These are phyloP conservation scores for Peromyscus californicus DNA, from an alignment of 2,113 vertebrate species.

Conservation along the genomic window DNA sequence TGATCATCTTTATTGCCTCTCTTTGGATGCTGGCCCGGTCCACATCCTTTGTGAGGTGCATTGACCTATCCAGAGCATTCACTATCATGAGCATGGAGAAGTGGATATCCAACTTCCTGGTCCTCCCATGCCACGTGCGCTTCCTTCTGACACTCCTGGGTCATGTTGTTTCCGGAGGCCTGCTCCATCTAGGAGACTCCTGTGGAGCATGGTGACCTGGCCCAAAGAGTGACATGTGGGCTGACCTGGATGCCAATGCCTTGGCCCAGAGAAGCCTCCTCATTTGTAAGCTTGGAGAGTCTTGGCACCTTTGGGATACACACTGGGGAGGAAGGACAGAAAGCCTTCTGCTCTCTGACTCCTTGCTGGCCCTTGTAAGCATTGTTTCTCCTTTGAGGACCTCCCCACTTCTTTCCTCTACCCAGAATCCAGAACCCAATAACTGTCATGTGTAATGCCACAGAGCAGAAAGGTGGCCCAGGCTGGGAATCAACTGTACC, in stretches of 20 bases:
- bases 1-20: constrained; percentile 79
- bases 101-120: constrained; percentile 46
- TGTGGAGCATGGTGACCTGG: neutral
- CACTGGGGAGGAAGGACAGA: neutral
- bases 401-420: neutral
- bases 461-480: neutral
- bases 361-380: neutral
- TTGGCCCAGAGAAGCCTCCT: neutral
- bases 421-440: neutral
- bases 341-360: neutral
- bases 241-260: neutral
- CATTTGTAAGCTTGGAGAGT: neutral
- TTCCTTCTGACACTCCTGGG: constrained; percentile 43
- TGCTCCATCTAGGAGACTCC: neutral
- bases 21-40: constrained; percentile 68
- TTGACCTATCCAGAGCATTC: constrained; percentile 49
- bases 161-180: constrained; percentile 58
- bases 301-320: neutral
- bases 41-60: constrained; percentile 69
- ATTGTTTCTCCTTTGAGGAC: neutral
- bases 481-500: rapidly evolving
- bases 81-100: neutral
- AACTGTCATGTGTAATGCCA: neutral
- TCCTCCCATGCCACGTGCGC: rapidly evolving
- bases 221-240: neutral